phyloP scores from a whole-genome alignment of 2,113 vertebrate species.

The Oceanodroma tethys region DNA sequence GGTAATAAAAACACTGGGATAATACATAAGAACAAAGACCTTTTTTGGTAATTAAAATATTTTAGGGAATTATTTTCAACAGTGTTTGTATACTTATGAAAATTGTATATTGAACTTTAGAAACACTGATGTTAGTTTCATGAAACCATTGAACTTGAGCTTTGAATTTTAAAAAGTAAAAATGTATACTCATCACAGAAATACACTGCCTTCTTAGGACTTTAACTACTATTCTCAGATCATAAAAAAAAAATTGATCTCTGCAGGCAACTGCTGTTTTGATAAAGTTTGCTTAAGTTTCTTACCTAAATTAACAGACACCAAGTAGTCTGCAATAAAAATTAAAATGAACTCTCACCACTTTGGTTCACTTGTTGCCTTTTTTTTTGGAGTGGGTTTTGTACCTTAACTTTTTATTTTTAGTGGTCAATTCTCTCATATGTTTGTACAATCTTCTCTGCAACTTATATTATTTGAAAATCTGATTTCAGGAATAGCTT shows the following conservation, averaged over 20 bases:
- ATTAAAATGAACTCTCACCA: neutral
- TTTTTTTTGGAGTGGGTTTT: neutral
- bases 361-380: neutral
- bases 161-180: neutral
- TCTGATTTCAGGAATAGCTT: neutral
- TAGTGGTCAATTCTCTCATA: neutral
- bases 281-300: neutral
- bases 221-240: neutral
- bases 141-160: neutral
- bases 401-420: neutral
- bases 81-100: neutral
- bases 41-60: neutral
- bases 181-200: neutral
- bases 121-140: neutral
- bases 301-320: neutral
- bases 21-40: neutral
- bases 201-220: neutral
- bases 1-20: neutral
- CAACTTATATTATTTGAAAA: neutral
- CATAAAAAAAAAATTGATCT: neutral
- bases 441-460: neutral
- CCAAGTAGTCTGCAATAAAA: neutral
- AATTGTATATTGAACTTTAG: neutral
- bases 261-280: neutral
- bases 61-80: neutral